Base-by-base conservation (phyloP, 2,113 vertebrate genomes). In the Edolisoma coerulescens region DNA sequence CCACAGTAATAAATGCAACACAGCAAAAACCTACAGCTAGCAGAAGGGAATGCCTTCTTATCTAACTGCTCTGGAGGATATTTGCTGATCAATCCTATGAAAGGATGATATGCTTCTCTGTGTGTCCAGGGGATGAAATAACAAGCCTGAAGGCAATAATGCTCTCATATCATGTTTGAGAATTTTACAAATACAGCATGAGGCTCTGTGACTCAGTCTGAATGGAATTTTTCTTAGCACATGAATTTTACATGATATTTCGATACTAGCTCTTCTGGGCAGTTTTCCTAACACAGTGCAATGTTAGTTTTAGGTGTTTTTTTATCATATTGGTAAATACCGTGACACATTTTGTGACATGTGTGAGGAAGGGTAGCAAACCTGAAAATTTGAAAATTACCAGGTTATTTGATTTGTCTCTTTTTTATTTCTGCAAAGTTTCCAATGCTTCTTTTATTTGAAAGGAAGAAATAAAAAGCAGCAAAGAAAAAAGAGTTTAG, bases 51-150 rank as follows among this genome's bases (percentile, higher is more conserved):
- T 86, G 89, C 89, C 94, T 95, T 97, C 97, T 97, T 97, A 97
- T 97, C 97, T 97, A 94, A 90, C 84, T 78, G 92, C 95, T 97
- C 96, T 96, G 96, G 95, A 97, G 96, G 96, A 97, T 97, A 97
- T 96, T 97, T 97, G 96, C 96, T 97, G 97, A 97, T 97, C 95
- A 97, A 94, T 97, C 96, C 97, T 95, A 97, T 97, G 97, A 97
- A 97, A 96, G 96, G 97, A 97, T 97, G 97, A 97, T 97, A 97
- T 97, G 97, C 96, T 97, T 95, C 91, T 95, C 50, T 94, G 87
- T 96, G 96, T 96, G 95, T 96, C 95, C 96, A 94, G 97, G 95
- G 88, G 97, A 95, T 91, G 92, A 94, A 93, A 97, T 96, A 89
- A 97, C 97, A 97, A 96, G 95, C 94, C 95, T 91, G 88, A 87